A percentile compares a stretch with the other conserved stretches of the same genome.
phyloP scores from a whole-genome alignment of 2,888 invertebrate genomes.

The Latheticus oryzae region DNA sequence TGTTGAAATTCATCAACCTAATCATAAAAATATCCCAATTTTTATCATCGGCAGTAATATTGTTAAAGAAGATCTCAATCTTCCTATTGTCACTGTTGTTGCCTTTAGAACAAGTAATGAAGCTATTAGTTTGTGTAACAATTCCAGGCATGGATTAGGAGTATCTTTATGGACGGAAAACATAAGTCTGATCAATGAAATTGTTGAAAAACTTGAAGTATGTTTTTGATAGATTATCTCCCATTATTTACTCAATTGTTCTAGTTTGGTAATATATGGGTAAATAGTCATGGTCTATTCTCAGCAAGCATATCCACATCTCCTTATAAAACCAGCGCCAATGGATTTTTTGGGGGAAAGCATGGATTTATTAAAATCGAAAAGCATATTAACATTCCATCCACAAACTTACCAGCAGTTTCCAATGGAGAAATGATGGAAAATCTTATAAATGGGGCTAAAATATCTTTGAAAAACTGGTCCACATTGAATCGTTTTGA shows the following conservation, averaged over 20 bases:
- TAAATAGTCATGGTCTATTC: constrained; percentile 68
- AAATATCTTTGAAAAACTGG: constrained; percentile 65
- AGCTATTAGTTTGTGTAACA: constrained; percentile 69
- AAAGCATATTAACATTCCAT: no score
- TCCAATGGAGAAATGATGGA: constrained; percentile 56
- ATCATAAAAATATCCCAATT: constrained; percentile 46
- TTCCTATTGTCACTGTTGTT: constrained; percentile 65
- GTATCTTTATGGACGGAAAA: constrained; percentile 72
- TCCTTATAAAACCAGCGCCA: constrained; percentile 67
- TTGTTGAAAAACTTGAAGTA: constrained; percentile 66
- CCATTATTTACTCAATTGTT: constrained; percentile 21
- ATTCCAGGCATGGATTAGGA: constrained; percentile 66
- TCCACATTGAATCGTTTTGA: constrained; percentile 46
- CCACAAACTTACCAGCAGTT: no score
- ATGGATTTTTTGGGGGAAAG: constrained; percentile 66
- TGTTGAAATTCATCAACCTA: constrained; percentile 54
- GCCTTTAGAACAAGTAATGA: constrained; percentile 70
- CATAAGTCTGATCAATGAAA: constrained; percentile 68
- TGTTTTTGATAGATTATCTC: constrained; percentile 32
- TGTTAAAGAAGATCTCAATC: constrained; percentile 51
- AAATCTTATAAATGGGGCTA: constrained; percentile 67
- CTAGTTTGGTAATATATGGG: constrained; percentile 68
- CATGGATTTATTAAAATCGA: constrained; percentile 47
- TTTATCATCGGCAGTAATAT: constrained; percentile 57
- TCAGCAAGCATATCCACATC: constrained; percentile 67